These are phyloP conservation scores for Diploptera punctata DNA, from an alignment of 2,888 invertebrate genomes.

Conservation along the genomic window DNA sequence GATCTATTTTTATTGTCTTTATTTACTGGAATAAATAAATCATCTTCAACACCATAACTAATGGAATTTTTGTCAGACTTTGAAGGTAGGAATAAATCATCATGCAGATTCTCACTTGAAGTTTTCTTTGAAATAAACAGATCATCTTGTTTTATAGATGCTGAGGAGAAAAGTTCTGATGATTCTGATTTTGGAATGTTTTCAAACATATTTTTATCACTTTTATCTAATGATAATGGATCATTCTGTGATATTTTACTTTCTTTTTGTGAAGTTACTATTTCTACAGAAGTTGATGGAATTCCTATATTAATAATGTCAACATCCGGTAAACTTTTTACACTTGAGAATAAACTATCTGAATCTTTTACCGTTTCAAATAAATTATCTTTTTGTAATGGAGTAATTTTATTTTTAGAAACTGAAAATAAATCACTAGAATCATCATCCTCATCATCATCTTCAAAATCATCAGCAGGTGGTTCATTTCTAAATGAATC, in stretches of 20 bases:
- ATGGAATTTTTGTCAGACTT: neutral
- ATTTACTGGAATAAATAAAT: neutral
- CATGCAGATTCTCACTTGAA: slow-evolving; percentile 34
- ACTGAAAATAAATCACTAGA: neutral
- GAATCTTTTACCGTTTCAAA: slow-evolving; percentile 37
- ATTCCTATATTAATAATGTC: too few species aligned
- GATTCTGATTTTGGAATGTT: neutral
- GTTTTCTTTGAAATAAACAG: slow-evolving; percentile 37
- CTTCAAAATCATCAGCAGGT: neutral
- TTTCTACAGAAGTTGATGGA: neutral
- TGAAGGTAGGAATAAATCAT: neutral
- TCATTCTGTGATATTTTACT: too few species aligned
- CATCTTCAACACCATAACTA: neutral
- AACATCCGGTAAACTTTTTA: too few species aligned
- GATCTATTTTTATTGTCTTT: neutral
- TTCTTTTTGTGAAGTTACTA: neutral
- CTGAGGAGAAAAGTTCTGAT: neutral
- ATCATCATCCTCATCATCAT: slow-evolving; percentile 23
- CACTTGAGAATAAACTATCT: neutral
- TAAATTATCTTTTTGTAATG: slow-evolving; percentile 9
- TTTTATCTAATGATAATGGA: neutral
- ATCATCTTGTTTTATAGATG: neutral
- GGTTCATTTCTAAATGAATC: slow-evolving; percentile 10
- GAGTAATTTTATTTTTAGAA: slow-evolving; percentile 8
- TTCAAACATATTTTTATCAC: neutral